A percentile compares a stretch with the other conserved stretches of the same genome.
Conservation (phyloP, 2,888 invertebrate genomes). For the Callimorpha dominula region DNA sequence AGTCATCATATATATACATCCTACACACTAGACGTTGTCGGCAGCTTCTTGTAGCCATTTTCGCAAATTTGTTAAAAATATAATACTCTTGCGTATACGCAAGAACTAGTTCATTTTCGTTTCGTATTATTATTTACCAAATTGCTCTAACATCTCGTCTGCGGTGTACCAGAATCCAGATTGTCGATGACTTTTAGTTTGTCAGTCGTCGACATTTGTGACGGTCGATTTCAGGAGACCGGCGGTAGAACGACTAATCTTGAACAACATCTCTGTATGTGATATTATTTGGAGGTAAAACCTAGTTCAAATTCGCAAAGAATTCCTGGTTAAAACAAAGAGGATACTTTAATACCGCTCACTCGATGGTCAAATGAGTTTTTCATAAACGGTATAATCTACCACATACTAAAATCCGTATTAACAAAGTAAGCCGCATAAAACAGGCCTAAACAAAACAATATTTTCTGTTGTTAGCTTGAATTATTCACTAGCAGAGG, state of each 20-base stretch:
- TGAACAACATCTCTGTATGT: not conserved
- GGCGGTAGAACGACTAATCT: not conserved
- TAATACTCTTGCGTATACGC: too few species aligned
- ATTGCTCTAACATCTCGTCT: too few species aligned
- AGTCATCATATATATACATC: too few species aligned
- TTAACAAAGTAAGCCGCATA: constrained; percentile 45
- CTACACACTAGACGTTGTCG: too few species aligned
- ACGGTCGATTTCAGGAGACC: not conserved
- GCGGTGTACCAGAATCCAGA: too few species aligned
- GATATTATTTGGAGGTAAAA: not conserved
- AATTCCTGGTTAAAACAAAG: too few species aligned
- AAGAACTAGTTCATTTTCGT: too few species aligned
- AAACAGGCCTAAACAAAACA: constrained; percentile 27
- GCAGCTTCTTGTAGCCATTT: too few species aligned
- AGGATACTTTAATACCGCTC: not conserved
- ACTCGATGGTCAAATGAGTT: not conserved
- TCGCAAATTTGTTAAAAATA: too few species aligned
- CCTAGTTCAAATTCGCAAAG: not conserved
- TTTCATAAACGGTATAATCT: constrained; percentile 3
- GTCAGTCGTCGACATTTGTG: too few species aligned
- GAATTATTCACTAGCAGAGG: constrained; percentile 52
- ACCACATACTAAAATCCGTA: constrained; percentile 34
- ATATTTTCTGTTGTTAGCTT: constrained; percentile 50
- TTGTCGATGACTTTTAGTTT: too few species aligned
- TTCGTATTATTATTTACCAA: too few species aligned